These are phyloP conservation scores for Reinhardtius hippoglossoides DNA, from an alignment of 2,113 vertebrate species.

Conservation along the genomic window DNA sequence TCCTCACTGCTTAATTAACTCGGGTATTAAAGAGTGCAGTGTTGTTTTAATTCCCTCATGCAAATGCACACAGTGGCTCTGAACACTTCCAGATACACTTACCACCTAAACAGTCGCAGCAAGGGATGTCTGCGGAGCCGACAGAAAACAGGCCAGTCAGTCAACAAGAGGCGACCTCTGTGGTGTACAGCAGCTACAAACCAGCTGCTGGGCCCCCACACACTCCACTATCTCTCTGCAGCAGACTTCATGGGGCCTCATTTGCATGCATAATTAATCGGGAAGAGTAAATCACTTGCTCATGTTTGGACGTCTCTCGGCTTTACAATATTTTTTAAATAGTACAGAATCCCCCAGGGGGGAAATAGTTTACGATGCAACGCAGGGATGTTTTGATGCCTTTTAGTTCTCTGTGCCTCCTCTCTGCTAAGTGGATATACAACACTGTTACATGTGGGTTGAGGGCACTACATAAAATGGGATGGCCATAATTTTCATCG, in stretches of 20 bases:
- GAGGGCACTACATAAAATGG: neutral
- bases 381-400: constrained; percentile 39
- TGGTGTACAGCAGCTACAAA: constrained; percentile 47
- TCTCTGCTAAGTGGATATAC: constrained; percentile 23
- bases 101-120: constrained; percentile 84
- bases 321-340: constrained; percentile 56
- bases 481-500: neutral
- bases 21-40: constrained; percentile 6
- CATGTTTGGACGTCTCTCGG: constrained; percentile 40
- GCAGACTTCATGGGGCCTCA: constrained; percentile 58
- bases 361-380: constrained; percentile 52
- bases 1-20: neutral
- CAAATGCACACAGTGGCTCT: constrained; percentile 34
- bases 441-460: neutral
- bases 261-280: constrained; percentile 77
- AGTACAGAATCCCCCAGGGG: constrained; percentile 37
- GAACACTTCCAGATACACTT: constrained; percentile 69
- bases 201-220: constrained; percentile 36
- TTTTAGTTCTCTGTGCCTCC: constrained; percentile 31
- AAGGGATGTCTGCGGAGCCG: constrained; percentile 85
- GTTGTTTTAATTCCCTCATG: constrained; percentile 48
- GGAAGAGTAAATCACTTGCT: constrained; percentile 66
- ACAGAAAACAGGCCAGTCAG: constrained; percentile 71
- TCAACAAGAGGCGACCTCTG: constrained; percentile 31
- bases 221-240: constrained; percentile 50